Evolutionary conservation across 2,113 vertebrate species (phyloP).

Genomic region (Lanius collurio): DNA sequence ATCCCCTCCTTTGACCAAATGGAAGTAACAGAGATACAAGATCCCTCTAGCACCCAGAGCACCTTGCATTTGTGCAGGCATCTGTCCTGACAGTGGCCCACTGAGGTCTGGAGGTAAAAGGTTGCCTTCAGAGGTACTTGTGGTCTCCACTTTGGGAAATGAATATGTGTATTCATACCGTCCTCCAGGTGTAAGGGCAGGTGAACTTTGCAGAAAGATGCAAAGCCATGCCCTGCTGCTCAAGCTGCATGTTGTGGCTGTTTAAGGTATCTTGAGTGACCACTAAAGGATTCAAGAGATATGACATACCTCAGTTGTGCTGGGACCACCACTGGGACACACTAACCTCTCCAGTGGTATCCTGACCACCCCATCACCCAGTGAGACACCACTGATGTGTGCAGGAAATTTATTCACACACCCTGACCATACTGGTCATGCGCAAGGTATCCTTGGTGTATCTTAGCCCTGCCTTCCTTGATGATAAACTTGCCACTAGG

Average conservation of each 20-base stretch:
- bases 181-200: background rate
- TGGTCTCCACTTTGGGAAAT: background rate
- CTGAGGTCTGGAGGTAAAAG: background rate
- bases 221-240: background rate
- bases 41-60: background rate
- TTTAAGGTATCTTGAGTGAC: background rate
- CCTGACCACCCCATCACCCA: fast-evolving
- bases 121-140: background rate
- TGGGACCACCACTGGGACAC: background rate
- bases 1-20: fast-evolving
- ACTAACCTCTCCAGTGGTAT: background rate
- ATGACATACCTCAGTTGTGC: background rate
- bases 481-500: background rate
- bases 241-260: background rate
- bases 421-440: fast-evolving
- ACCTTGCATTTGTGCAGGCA: background rate
- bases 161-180: background rate
- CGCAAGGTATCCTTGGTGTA: background rate
- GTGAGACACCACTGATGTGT: background rate
- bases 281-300: background rate
- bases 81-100: background rate
- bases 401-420: background rate
- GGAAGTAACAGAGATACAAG: fast-evolving
- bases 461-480: background rate
- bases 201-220: background rate